These are phyloP conservation scores for Clarias batrachus DNA, from an alignment of 2,113 vertebrate species.

Conservation along the genomic window DNA sequence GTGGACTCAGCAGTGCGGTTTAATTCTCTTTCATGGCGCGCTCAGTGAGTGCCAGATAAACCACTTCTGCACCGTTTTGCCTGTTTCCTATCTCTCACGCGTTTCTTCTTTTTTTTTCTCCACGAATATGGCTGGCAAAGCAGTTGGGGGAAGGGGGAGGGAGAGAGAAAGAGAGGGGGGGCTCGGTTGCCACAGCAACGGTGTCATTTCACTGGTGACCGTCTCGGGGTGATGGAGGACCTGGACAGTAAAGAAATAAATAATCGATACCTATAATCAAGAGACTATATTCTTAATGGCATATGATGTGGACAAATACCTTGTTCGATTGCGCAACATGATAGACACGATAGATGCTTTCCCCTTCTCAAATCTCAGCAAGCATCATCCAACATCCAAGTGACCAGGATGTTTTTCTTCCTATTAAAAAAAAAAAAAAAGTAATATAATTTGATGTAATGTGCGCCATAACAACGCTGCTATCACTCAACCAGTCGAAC, in stretches of 20 bases:
- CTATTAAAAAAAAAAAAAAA: not conserved
- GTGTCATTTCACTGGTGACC: slow-evolving; percentile 79
- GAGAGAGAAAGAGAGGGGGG: not conserved
- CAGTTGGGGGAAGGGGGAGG: slow-evolving; percentile 21
- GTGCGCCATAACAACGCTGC: not conserved
- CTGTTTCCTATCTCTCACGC: slow-evolving; percentile 30
- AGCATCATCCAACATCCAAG: not conserved
- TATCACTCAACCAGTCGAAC: not conserved
- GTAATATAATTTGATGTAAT: not conserved
- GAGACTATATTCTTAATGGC: not conserved
- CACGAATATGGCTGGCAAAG: slow-evolving; percentile 51
- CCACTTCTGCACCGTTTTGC: slow-evolving; percentile 46
- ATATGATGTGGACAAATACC: not conserved
- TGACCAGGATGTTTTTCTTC: slow-evolving; percentile 18
- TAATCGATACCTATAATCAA: slow-evolving; percentile 8
- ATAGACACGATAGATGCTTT: not conserved
- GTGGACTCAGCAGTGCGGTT: slow-evolving; percentile 51
- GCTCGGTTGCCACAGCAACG: slow-evolving; percentile 77
- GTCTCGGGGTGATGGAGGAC: slow-evolving; percentile 61
- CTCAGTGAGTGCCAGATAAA: slow-evolving; percentile 48
- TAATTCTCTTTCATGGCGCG: slow-evolving; percentile 63
- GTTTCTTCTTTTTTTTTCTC: slow-evolving; percentile 26
- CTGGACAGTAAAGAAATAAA: slow-evolving; percentile 34
- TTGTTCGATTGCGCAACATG: not conserved
- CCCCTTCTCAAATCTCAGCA: not conserved